A percentile compares a stretch with the other conserved stretches of the same genome.
Conservation (phyloP, 2,113 vertebrate species). For the Peromyscus leucopus region DNA sequence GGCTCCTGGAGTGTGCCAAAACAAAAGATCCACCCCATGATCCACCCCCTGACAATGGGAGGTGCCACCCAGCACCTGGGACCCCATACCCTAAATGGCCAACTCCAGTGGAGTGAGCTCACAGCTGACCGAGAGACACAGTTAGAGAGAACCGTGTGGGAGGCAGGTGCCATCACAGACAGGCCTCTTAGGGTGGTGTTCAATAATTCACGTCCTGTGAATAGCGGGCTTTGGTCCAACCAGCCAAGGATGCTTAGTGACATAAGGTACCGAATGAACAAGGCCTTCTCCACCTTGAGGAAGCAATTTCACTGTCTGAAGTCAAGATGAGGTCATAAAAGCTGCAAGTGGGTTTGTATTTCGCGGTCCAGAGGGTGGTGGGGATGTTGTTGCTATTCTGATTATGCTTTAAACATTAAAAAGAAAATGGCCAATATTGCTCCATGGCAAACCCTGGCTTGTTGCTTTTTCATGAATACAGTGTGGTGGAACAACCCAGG, state of each 20-base stretch:
- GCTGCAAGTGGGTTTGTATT: slow-evolving; percentile 26
- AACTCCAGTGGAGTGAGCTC: not conserved
- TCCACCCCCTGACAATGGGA: not conserved
- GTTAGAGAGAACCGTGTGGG: slow-evolving; percentile 7
- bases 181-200: slow-evolving; percentile 39
- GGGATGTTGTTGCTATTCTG: not conserved
- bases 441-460: slow-evolving; percentile 22
- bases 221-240: slow-evolving; percentile 63
- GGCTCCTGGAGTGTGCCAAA: not conserved
- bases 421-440: slow-evolving; percentile 33
- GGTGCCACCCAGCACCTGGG: not conserved
- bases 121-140: not conserved
- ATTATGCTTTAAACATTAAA: slow-evolving; percentile 55
- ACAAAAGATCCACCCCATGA: slow-evolving; percentile 16
- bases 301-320: slow-evolving; percentile 50
- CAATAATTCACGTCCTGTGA: slow-evolving; percentile 69
- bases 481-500: not conserved
- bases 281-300: slow-evolving; percentile 39
- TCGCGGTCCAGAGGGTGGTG: not conserved
- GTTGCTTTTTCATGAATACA: not conserved
- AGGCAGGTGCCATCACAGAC: slow-evolving; percentile 49
- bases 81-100: not conserved
- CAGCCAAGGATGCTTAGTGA: slow-evolving; percentile 45
- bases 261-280: not conserved
- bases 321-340: slow-evolving; percentile 13